Base-by-base conservation (phyloP, 2,888 invertebrate genomes). In the Hyposoter dolosus region DNA sequence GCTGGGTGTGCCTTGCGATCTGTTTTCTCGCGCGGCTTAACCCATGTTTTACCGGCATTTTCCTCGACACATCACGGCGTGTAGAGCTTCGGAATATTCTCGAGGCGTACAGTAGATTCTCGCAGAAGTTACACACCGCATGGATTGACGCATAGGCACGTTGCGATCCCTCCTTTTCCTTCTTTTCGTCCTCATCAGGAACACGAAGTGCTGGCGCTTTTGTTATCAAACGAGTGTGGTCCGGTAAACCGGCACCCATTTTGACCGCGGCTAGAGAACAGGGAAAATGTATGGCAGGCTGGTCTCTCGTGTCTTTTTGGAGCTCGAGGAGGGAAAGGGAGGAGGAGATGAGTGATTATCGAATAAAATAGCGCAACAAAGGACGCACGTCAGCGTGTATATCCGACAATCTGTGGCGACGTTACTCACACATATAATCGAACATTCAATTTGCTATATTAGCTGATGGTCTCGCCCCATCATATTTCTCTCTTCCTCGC, bases 381-480 rank as follows among this genome's bases (percentile, higher is more conserved):
- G 68, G 15, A 35, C 9, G 77, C 28, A 32, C 45, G 32, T 47
- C 47, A 35, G 66, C 15, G 50, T 43, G 53, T 63, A 71, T 53
- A 53, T 6, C 65, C 45, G 40, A 75, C n/a, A 81, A 76, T 81
- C 69, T 45, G 50, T 71, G 50, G 60, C 66, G 56, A 72, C 66
- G 17, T 72, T 60, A 81, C 65, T 72, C 66, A 63, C 19, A 81
- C 72, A 83, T 83, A 68, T 77, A 74, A 77, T 74, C 35, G 40
- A 69, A 82, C 78, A 65, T 83, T 81, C 81, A 78, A 86, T 86
- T 83, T 83, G 69, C 83, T 75, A 53, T 82, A 78, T 78, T 78
- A 69, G 74, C 78, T 53, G 76, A 83, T 78, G 50, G 68, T 74
- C 35, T 17, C 66, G 69, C 35, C 40, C 28, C 53, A 45, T 56